These are phyloP conservation scores for Vesta saturnalis DNA, from an alignment of 2,888 invertebrate genomes.

Conservation along the genomic window DNA sequence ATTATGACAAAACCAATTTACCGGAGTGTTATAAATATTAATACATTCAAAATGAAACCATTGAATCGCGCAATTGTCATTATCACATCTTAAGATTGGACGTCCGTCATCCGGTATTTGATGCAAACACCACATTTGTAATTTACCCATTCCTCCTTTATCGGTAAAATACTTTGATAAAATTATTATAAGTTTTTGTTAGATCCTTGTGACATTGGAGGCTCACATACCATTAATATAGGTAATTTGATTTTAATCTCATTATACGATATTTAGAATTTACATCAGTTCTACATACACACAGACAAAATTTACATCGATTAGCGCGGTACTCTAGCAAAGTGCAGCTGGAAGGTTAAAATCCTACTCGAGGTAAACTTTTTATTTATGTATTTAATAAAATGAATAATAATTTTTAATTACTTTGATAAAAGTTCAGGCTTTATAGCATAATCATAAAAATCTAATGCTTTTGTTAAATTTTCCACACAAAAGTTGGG, in stretches of 20 bases:
- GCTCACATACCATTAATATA: too few species aligned
- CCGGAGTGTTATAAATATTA: not conserved
- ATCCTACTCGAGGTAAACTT: too few species aligned
- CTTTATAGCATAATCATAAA: not conserved
- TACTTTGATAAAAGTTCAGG: slow-evolving; percentile 11
- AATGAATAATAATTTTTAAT: too few species aligned
- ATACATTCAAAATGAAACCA: slow-evolving; percentile 8
- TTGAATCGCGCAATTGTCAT: not conserved
- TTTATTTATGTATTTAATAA: too few species aligned
- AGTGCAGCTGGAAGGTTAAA: too few species aligned
- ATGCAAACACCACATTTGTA: slow-evolving; percentile 6
- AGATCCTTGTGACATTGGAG: too few species aligned
- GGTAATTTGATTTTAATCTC: too few species aligned
- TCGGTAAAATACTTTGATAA: slow-evolving; percentile 14
- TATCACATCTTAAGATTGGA: slow-evolving; percentile 5
- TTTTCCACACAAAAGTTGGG: not conserved
- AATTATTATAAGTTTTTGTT: too few species aligned
- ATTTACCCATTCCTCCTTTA: not conserved
- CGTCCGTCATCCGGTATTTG: not conserved
- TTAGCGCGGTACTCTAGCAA: too few species aligned
- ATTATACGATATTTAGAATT: too few species aligned
- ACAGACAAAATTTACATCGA: too few species aligned
- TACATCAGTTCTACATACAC: too few species aligned
- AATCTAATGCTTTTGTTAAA: not conserved
- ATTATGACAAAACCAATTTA: not conserved